Evolutionary conservation across 1,140 invertebrate species (phyloP), one percentile per base, ranked within the genome.

Genomic region (Anthonomus grandis): DNA sequence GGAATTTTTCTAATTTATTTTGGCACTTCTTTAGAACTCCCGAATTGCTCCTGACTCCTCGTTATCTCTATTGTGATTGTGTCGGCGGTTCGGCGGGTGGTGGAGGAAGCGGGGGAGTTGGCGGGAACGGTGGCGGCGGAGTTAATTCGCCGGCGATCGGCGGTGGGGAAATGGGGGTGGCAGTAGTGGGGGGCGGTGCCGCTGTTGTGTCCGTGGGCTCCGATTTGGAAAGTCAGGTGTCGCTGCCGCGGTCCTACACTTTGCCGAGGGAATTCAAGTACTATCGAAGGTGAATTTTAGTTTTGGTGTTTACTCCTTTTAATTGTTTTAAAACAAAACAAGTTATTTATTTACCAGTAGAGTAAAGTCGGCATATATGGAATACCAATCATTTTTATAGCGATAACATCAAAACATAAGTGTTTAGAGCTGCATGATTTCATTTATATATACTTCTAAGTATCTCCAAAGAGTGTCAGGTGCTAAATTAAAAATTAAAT

Each of bases 241-340:
- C 88, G 1, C 70, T 91, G 13, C 89, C 90, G 0, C 78, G 89
- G 23, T 91, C 88, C 18, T 91, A 91, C 67, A 92, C 90, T 1
- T 73, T 93, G 10, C 90, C 89, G 0, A 81, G 89, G 21, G 87
- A 92, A 73, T 91, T 91, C 71, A 87, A 88, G 63, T 91, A 90
- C 74, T 88, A 87, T 74, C 75, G 86, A 47, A 79, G 84, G 54
- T 57, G 42, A 46, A 22, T 46, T 24, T 5, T 46, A 22, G 17
- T 49, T 17, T 49, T 2, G n/a, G 2, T 23, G 22, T 41, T 10
- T 4, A 19, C 18, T n/a, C n/a, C n/a, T n/a, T n/a, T n/a, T 51
- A 41, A 22, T 36, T 17, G 25, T 22, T n/a, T n/a, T n/a, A n/a
- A n/a, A n/a, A n/a, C n/a, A n/a, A n/a, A n/a, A n/a, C n/a, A n/a